Base-by-base conservation (phyloP, 2,113 vertebrate genomes). In the Oostethus manadensis region DNA sequence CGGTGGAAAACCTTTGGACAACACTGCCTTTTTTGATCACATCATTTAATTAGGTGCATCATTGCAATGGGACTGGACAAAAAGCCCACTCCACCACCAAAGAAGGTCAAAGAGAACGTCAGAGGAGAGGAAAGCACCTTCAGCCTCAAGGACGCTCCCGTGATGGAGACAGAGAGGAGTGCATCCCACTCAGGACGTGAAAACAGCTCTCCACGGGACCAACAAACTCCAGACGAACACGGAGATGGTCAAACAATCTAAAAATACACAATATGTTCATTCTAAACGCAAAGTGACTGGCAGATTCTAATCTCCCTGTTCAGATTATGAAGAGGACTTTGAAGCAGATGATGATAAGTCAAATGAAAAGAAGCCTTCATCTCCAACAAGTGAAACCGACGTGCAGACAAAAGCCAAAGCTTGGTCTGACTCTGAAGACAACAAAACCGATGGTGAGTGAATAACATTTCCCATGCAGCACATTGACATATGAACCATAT, bases 281-380 rank as follows among this genome's bases (percentile, higher is more conserved):
- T 14, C 9, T 7, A 3, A 29, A 13, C n/a, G 10, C 4, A 42
- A 26, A 58, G 17, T 42, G 44, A 33, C 1, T 8, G 29, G 38
- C 9, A 26, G 56, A n/a, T 56, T 3, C 33, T 43, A 2, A 35
- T 17, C 7, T 50, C 6, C 71, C 6, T 64, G 11, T 69, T 58
- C 61, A 98, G 96, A 93, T 59, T 96, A 94, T 55, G 92, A 94
- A 63, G 93, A 95, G 80, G 95, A 96, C 88, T 98, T 97, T 89
- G 95, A 98, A 89, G 88, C 71, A 65, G 93, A 93, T 8, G 91
- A 93, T 26, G 89, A 89, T 40, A 88, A 87, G 4, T 44, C 35
- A 3, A 77, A 87, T 70, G 81, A 84, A 54, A 76, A 72, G 81
- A 83, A 64, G 66, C 79, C 87, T 51, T 66, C 86, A 47, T 83